Conservation (phyloP, 2,888 invertebrate genomes). For the Hyles lineata region DNA sequence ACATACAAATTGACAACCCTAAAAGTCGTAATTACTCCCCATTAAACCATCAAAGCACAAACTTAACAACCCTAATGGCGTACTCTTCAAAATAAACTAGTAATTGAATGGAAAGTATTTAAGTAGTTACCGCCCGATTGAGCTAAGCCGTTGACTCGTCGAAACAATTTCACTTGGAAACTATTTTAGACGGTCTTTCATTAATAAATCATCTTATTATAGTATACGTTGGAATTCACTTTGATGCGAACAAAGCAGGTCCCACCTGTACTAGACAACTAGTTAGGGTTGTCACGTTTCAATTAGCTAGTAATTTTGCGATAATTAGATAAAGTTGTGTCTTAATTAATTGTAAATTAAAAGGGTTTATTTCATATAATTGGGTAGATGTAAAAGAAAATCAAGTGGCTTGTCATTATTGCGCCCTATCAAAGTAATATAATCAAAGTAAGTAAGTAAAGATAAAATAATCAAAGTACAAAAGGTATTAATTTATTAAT, state of each 20-base stretch:
- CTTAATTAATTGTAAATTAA: too few relatives aligned
- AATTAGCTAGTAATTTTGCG: too few relatives aligned
- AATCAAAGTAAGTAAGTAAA: too few relatives aligned
- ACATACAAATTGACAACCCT: not conserved
- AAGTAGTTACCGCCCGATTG: constrained; percentile 13
- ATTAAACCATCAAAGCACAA: constrained; percentile 16
- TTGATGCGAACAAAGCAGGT: not conserved
- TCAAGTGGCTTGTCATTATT: too few relatives aligned
- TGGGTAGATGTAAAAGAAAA: too few relatives aligned
- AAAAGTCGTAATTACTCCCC: not conserved
- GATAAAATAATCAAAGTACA: too few relatives aligned
- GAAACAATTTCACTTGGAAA: constrained; percentile 9
- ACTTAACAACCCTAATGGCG: not conserved
- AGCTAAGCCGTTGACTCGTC: not conserved
- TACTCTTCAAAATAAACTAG: not conserved
- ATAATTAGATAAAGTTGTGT: too few relatives aligned
- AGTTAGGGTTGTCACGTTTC: not conserved
- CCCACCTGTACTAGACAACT: not conserved
- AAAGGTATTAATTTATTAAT: too few relatives aligned
- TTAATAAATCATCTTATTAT: constrained; percentile 17
- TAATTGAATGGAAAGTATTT: constrained; percentile 16
- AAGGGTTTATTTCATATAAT: too few relatives aligned
- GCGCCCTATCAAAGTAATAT: too few relatives aligned
- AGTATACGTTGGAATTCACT: constrained; percentile 3
- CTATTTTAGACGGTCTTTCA: constrained; percentile 4